A percentile compares a stretch with the other conserved stretches of the same genome.
Evolutionary conservation across 1,140 invertebrate species (phyloP).

Genomic region (Neotoxoptera formosana): DNA sequence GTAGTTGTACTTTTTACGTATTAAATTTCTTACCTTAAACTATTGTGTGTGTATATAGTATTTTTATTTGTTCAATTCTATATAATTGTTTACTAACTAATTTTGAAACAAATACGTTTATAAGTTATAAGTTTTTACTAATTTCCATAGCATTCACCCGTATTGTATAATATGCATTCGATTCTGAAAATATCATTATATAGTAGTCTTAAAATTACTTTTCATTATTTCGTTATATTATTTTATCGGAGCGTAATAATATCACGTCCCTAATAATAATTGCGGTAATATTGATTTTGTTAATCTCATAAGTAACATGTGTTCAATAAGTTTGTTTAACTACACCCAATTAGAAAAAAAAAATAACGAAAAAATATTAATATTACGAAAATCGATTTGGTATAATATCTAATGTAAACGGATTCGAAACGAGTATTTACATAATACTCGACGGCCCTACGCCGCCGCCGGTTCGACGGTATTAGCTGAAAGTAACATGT

Average conservation of each 20-base stretch:
- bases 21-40: background rate
- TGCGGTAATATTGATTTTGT: background rate
- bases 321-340: conserved; percentile 2
- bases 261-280: background rate
- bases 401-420: conserved; percentile 2
- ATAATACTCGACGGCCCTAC: conserved; percentile 21
- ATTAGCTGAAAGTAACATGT: conserved; percentile 33
- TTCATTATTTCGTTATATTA: background rate
- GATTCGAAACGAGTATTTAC: background rate
- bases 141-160: background rate
- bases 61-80: background rate
- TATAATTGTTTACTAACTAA: background rate
- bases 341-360: background rate
- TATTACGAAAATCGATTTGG: background rate
- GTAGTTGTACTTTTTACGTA: background rate
- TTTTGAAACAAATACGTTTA: background rate
- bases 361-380: background rate
- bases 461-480: background rate
- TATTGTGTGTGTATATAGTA: background rate
- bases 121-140: background rate
- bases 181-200: background rate
- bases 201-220: background rate
- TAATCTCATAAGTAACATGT: conserved; percentile 1
- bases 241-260: background rate
- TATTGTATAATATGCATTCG: background rate